phyloP scores from a whole-genome alignment of 2,113 vertebrate genomes.

The Triplophysa rosa region DNA sequence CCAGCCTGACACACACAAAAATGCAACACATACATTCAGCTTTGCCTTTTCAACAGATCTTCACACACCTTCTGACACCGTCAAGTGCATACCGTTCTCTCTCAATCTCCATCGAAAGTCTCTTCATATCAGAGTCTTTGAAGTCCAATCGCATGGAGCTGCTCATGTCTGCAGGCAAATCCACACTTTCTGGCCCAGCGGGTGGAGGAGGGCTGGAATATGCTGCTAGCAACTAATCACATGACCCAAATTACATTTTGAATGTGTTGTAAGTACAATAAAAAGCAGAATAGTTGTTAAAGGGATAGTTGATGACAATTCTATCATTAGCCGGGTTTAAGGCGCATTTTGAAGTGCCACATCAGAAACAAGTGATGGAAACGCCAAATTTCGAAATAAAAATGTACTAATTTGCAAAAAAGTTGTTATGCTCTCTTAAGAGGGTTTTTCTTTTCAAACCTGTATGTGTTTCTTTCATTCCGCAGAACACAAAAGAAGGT shows the following conservation, averaged over 20 bases:
- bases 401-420: too few relatives aligned
- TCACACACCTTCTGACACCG: not conserved
- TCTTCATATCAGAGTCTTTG: slow-evolving; percentile 89
- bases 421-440: too few relatives aligned
- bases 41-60: not conserved
- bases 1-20: slow-evolving; percentile 70
- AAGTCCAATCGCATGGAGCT: slow-evolving; percentile 78
- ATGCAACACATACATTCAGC: not conserved
- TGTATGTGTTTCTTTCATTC: too few relatives aligned
- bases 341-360: too few relatives aligned
- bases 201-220: slow-evolving; percentile 71
- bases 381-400: too few relatives aligned
- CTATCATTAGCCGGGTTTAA: too few relatives aligned
- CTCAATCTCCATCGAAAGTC: slow-evolving; percentile 91
- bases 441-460: too few relatives aligned
- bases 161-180: slow-evolving; percentile 70
- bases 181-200: slow-evolving; percentile 71
- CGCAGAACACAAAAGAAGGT: too few relatives aligned
- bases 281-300: not conserved
- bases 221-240: slow-evolving; percentile 71
- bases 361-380: too few relatives aligned
- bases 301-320: too few relatives aligned
- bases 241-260: not conserved
- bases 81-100: slow-evolving; percentile 77
- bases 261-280: not conserved